These are phyloP conservation scores for Pogonophryne albipinna DNA, from an alignment of 2,797 vertebrate species.

Conservation along the genomic window DNA sequence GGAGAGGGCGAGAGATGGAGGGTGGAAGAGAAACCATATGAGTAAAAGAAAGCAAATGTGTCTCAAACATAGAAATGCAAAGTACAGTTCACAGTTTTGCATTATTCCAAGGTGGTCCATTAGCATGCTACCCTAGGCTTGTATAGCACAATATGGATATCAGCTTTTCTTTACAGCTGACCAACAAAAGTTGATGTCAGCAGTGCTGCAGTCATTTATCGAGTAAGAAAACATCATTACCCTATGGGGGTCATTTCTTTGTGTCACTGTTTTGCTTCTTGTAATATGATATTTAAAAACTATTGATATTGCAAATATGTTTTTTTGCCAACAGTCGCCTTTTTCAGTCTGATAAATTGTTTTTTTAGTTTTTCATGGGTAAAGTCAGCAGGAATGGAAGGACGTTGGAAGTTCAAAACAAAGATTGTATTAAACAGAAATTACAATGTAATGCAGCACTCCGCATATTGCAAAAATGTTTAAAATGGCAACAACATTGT, in stretches of 20 bases:
- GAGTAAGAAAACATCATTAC: not conserved
- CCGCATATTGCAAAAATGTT: too few relatives aligned
- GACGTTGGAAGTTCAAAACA: too few relatives aligned
- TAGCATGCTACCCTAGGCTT: not conserved
- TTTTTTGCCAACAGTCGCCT: too few relatives aligned
- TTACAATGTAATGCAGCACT: too few relatives aligned
- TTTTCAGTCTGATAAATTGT: too few relatives aligned
- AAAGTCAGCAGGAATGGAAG: too few relatives aligned
- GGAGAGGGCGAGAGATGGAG: slow-evolving; percentile 32
- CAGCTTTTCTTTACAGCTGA: slow-evolving; percentile 6
- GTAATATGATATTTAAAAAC: too few relatives aligned
- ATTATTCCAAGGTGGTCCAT: slow-evolving; percentile 13
- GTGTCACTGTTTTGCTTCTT: not conserved
- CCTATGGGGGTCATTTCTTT: not conserved
- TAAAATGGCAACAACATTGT: too few relatives aligned
- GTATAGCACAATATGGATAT: not conserved
- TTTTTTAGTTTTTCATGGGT: too few relatives aligned
- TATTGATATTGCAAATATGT: too few relatives aligned
- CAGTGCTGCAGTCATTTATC: not conserved
- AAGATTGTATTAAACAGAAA: too few relatives aligned
- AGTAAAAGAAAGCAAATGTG: not conserved
- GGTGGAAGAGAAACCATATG: not conserved
- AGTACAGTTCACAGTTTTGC: slow-evolving; percentile 39
- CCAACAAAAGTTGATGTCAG: not conserved
- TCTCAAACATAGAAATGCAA: slow-evolving; percentile 47